Evolutionary conservation across 2,797 vertebrate species (phyloP), one percentile per base, ranked within the genome.

Genomic region (Pseudochirops cupreus): DNA sequence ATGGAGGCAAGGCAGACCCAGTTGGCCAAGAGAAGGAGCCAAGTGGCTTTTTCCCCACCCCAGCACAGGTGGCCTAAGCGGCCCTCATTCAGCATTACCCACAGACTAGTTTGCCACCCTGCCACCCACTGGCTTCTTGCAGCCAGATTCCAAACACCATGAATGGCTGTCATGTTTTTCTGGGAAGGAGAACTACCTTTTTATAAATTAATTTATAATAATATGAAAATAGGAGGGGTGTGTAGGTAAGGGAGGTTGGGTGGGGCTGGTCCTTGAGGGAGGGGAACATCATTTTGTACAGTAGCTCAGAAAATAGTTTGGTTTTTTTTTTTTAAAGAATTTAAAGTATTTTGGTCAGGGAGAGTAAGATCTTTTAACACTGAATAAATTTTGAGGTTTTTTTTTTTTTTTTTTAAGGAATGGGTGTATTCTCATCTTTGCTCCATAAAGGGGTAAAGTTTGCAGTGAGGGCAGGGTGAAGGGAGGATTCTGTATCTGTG

Each of bases 311-410:
- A 10, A 91, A 95, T 62, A 97, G 90, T 91, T 96, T 96, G 94
- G 91, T 57, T 94, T 98, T 96, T 96, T 96, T 97, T 95, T 94
- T 96, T 28, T 56, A 95, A 56, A 96, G 50, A 96, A 97, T 97
- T 95, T 62, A 98, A 97, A 97, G 90, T 98, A 98, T 98, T 98
- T 98, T 98, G 97, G 93, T 97, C 24, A 92, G 94, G 82, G 39
- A 97, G 96, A 98, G 97, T 96, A 58, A 94, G 96, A 95, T 96
- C 98, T 98, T 98, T 97, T 99, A 98, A 98, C 12, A 5, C 97
- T 98, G 97, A 99, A 99, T 99, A 99, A 99, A 99, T 62, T 9
- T 97, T 97, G 96, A 97, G 96, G 74, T 2, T 58, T 74, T 74
- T 46, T 21, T 39, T 39, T 39, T 39, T 82, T 82, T 82, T 82